Evolutionary conservation across 2,888 invertebrate genomes (phyloP), one percentile per base, ranked within the genome.

Genomic region (Cacoxenus indagator): DNA sequence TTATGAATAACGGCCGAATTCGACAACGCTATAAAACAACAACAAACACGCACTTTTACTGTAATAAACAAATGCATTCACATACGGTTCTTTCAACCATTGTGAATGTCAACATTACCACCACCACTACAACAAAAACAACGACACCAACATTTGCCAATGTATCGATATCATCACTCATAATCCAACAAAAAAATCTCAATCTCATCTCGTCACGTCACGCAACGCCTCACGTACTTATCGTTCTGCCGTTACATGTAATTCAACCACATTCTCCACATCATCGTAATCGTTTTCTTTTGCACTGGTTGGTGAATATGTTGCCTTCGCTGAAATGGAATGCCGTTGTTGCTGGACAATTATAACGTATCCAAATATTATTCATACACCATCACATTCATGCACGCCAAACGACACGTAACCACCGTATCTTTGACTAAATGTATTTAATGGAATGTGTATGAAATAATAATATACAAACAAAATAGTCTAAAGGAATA

Each of bases 401-500:
- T 37, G 37, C 37, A 37, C 37, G 37, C 37, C 37, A 1, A 31
- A 31, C 5, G 8, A 17, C 70, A 71, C 69, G 61, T 51, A 51
- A 5, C 22, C n/a, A 43, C 45, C n/a, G n/a, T 22, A 19, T 51
- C 17, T 51, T 9, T 51, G 51, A 22, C 9, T 51, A 11, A 22
- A 22, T 51, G 51, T 51, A 9, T 22, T 69, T 69, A 73, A 73
- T 70, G 69, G 76, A 75, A 73, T 70, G 72, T 75, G 71, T 71
- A 70, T 46, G 17, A 59, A 68, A 65, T 14, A 55, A 64, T 37
- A 43, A 55, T 55, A 51, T 57, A 69, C 67, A 70, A 67, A 71
- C 72, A 68, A 57, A 24, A 90, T 90, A 93, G 93, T 92, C 91
- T 94, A 91, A 94, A 93, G 89, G 91, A 91, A 84, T 91, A 92